Base-by-base conservation (phyloP, 2,113 vertebrate species). In the Aptenodytes patagonicus region DNA sequence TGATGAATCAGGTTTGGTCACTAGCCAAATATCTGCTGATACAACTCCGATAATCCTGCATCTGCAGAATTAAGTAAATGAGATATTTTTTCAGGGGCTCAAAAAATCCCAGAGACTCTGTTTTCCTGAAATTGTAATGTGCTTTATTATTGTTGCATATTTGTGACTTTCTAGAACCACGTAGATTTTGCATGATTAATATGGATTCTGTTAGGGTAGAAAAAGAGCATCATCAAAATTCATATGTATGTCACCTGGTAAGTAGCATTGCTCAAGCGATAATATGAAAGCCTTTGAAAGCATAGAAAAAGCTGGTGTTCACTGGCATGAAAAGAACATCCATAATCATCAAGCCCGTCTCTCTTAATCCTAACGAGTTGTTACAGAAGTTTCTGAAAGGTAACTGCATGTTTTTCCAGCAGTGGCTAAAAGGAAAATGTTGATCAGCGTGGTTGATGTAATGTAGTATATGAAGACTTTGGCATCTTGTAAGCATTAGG, bases 391-490 rank as follows among this genome's bases (percentile, higher is more conserved):
- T 87, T 91, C 89, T 85, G 82, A 93, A 87, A 93, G 36, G 80
- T 89, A 91, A 88, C 81, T 90, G 71, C 73, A 34, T 91, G 82
- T 92, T 81, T 83, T 84, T 80, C 80, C 38, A 88, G 57, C 55
- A 83, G 55, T 86, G 81, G 26, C 78, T 92, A 68, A 78, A 85
- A 93, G 89, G 68, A 73, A 94, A 88, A 49, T 93, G 96, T 95
- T 95, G 90, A 95, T 93, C 64, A 89, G 49, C 64, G 5, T 24
- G 62, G 76, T 60, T 91, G 73, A 58, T 96, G 25, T 58, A 66
- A 57, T 57, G 62, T 19, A 46, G 22, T n/a, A 17, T 47, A 83
- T 60, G 83, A 65, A 91, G 75, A 17, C 79, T 87, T 44, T 91
- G 62, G 68, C 44, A 6, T 75, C 62, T 96, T 83, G 85, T 76